Evolutionary conservation across 2,888 invertebrate species (phyloP), one percentile per base, ranked within the genome.

Genomic region (Euphydryas editha): DNA sequence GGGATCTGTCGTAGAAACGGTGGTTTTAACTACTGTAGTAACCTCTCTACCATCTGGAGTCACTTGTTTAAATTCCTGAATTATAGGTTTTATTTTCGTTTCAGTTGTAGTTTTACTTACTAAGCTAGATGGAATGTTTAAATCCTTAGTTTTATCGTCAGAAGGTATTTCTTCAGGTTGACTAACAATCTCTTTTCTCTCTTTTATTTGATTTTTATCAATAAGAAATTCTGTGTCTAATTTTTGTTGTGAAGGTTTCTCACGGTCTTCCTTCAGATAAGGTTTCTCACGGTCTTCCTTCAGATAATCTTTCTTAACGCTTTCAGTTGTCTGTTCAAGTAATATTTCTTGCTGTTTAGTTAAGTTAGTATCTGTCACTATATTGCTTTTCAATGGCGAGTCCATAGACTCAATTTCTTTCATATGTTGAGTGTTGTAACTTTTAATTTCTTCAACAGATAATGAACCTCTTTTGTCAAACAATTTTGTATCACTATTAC

Each of bases 21-120:
- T 77, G 2, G 82, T 84, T 74, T 76, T 84, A 18, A 82, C 72
- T 42, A 81, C 72, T n/a, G 78, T 83, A n/a, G 82, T 83, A n/a
- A 83, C 72, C 76, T 83, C 78, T 65, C 75, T 70, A 2, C 76
- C 82, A 69, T 80, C 79, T 49, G 75, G 73, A 8, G 68, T 67
- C 17, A 60, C 71, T 60, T 73, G 65, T 13, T 59, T 72, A 56
- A 77, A 80, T 72, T 86, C 82, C 73, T 84, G 77, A 65, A 78
- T 67, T 39, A 74, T 68, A 36, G 84, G 81, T 71, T 77, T 75
- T 21, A 77, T 75, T 67, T 79, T 54, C 1, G 75, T 71, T 73
- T 62, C 78, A 73, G 47, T 24, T 30, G 20, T 11, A 21, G 20
- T 7, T 24, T 24, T 21, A 51, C 15, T 51, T 51, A n/a, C n/a